A percentile compares a stretch with the other conserved stretches of the same genome.
phyloP scores from a whole-genome alignment of 2,888 invertebrate genomes.

The Drosophila anomalata region DNA sequence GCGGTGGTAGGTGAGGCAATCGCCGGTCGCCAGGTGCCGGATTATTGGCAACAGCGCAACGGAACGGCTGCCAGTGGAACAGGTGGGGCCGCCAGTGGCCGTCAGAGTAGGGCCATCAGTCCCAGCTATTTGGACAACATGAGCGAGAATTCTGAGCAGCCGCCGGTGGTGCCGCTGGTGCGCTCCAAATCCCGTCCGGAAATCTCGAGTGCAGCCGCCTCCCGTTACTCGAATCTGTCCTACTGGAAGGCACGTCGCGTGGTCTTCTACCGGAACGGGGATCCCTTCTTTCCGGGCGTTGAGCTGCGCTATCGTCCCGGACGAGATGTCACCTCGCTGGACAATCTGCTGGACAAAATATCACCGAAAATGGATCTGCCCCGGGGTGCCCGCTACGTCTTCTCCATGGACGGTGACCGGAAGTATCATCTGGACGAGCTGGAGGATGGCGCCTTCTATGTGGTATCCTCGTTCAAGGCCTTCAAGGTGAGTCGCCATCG shows the following conservation, averaged over 20 bases:
- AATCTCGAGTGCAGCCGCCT: conserved; percentile 84
- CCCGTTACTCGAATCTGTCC: conserved; percentile 90
- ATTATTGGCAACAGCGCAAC: conserved; percentile 80
- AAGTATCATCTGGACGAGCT: conserved; percentile 93
- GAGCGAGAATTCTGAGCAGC: conserved; percentile 86
- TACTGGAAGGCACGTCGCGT: conserved; percentile 95
- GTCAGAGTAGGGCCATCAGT: conserved; percentile 71
- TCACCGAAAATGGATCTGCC: conserved; percentile 94
- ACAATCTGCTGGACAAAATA: conserved; percentile 93
- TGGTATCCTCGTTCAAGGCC: conserved; percentile 95
- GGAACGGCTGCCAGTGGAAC: conserved; percentile 51
- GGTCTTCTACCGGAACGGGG: conserved; percentile 96
- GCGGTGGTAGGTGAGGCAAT: conserved; percentile 44
- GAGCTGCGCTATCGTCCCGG: conserved; percentile 95
- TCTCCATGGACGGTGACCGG: conserved; percentile 95
- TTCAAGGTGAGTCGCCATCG: conserved; percentile 89
- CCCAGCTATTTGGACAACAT: conserved; percentile 85
- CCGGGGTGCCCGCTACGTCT: conserved; percentile 94
- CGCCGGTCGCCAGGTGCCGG: conserved; percentile 46
- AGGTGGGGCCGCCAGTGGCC: conserved; percentile 59
- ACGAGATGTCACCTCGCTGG: conserved; percentile 93
- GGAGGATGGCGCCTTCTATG: conserved; percentile 95
- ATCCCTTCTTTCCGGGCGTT: conserved; percentile 95
- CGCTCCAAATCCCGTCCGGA: conserved; percentile 84
- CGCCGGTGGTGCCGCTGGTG: conserved; percentile 81